Base-by-base conservation (phyloP, 2,797 vertebrate genomes). In the Lycodopsis pacificus region DNA sequence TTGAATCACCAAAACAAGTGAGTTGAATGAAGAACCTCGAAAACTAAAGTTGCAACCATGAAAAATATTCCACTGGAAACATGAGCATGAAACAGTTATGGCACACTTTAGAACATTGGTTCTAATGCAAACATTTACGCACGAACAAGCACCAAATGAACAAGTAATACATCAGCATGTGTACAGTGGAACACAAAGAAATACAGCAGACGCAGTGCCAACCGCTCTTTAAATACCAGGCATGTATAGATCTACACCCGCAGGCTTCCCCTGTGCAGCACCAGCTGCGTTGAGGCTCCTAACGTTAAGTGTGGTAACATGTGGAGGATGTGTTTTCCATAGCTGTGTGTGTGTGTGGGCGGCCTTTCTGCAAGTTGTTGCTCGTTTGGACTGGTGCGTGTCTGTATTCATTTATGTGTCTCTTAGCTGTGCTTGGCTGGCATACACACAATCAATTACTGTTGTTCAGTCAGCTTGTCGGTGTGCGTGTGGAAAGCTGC, bases 271-370 rank as follows among this genome's bases (percentile, higher is more conserved):
- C 61, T 88, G 85, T 83, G 73, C 74, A 42, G 69, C 81, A 51
- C 77, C 86, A 89, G 90, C 88, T 92, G 85, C 84, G 66, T n/a
- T 64, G 70, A 73, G 79, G 77, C 73, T 82, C 68, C 46, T 80
- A 77, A 70, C 82, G 71, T 86, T 83, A 89, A 90, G 38, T 73
- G 62, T 71, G 75, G 81, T 58, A 88, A 83, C 91, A 93, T 80
- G 83, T 89, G 82, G 88, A 89, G 81, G 71, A 81, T 78, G 77
- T 90, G 88, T 19, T 44, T 81, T 67, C 40, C 25, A 27, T 27
- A 4, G 48, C 53, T 69, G 62, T 58, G 57, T 76, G 76, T 0
- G 51, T 67, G 54, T 12, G 67, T 77, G 63, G 71, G 79, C 27
- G 5, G 70, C n/a, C 77, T 73, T 44, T 44, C 56, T 71, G 73